Evolutionary conservation across 2,797 vertebrate species (phyloP), one percentile per base, ranked within the genome.

Genomic region (Chanos chanos): DNA sequence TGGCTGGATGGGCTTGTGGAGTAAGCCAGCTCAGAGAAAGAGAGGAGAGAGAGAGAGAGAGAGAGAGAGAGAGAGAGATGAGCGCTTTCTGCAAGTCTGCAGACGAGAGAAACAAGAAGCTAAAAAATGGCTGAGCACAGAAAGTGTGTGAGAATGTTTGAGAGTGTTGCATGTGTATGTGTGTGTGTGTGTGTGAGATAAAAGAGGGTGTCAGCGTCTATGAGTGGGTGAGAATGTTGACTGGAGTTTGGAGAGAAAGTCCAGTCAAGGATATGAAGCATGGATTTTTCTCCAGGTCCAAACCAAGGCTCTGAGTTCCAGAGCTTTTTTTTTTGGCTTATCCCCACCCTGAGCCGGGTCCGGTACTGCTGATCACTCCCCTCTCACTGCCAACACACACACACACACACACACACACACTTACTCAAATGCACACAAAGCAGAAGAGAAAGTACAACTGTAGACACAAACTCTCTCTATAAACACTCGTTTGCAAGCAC

Each of bases 1-100:
- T 80, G 76, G 77, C 74, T 77, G 82, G 86, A 87, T 86, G 75
- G 66, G 78, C 74, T 74, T 85, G 77, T 77, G 76, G 81, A 84
- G 81, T 81, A 84, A 85, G 79, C 79, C 81, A 82, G 77, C 81
- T 84, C 54, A 61, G 73, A 73, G 68, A 30, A 59, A 48, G 68
- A 76, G 70, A 48, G 69, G 48, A 48, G 40, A 50, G 74, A 62
- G 57, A 68, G 68, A 73, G 70, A 66, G 54, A 72, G n/a, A 45
- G 22, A 58, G 21, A 57, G 18, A 18, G 15, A 49, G 7, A 16
- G 13, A 21, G 8, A 25, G 55, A 25, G 70, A 78, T 68, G 68
- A 44, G 59, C 53, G 68, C 75, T 69, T 76, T 77, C 72, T 28
- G 21, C 69, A 71, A 79, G 74, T 80, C 75, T 51, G 70, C 74